These are phyloP conservation scores for Pararge aegeria DNA, from an alignment of 1,140 invertebrate species.

Conservation along the genomic window DNA sequence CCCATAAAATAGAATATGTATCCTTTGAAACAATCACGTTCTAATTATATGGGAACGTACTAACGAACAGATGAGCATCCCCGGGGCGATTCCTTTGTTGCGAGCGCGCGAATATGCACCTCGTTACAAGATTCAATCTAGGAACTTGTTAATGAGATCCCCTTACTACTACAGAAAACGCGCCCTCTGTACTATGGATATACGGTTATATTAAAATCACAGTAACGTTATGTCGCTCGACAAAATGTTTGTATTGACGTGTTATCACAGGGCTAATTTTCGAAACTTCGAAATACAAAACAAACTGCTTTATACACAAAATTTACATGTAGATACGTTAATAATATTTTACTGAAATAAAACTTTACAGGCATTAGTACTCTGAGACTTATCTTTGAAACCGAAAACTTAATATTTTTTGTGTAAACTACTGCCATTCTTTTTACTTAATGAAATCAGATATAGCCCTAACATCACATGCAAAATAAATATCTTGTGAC, in stretches of 20 bases:
- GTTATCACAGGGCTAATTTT: background rate
- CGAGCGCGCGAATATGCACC: slow-evolving; percentile 32
- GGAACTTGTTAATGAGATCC: slow-evolving; percentile 26
- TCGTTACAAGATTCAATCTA: slow-evolving; percentile 32
- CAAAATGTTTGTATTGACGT: background rate
- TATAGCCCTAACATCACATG: no score
- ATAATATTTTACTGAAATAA: no score
- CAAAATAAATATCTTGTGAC: no score
- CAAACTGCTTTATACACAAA: no score
- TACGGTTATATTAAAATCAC: background rate
- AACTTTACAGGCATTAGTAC: no score
- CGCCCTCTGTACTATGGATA: slow-evolving; percentile 1
- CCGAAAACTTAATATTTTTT: no score
- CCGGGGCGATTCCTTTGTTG: slow-evolving; percentile 50
- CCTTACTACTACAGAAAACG: slow-evolving; percentile 8
- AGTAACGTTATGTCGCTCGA: background rate
- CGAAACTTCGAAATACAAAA: no score
- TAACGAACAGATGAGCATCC: slow-evolving; percentile 46
- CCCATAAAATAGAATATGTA: slow-evolving; percentile 1
- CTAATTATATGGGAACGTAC: slow-evolving; percentile 46
- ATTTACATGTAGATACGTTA: no score
- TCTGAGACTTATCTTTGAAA: no score
- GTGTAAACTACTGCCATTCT: no score
- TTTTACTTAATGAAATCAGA: no score
- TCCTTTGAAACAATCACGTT: slow-evolving; percentile 42